Evolutionary conservation across 1,140 invertebrate species (phyloP), one percentile per base, ranked within the genome.

Genomic region (Anadara kagoshimensis): DNA sequence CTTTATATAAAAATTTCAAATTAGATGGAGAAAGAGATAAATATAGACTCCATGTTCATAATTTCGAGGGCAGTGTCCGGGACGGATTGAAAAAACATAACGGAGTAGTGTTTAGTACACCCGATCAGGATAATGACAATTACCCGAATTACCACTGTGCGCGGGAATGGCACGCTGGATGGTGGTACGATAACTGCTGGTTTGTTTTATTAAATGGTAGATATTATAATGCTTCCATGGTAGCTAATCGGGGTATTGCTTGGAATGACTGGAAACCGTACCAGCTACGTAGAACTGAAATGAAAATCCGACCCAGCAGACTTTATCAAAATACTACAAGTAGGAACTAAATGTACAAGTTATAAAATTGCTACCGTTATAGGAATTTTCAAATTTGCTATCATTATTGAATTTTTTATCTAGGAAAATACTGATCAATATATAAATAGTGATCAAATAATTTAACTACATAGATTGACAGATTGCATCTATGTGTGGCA

Each of bases 181-280:
- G 90, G 90, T 88, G 85, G 91, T 91, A 88, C 70, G 90, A 87
- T 68, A 94, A 96, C n/a, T 98, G 96, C 89, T 96, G 97, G 87
- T 95, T 96, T 86, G 95, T 94, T 5, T 97, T 97, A 90, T 92
- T 97, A 43, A 98, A 97, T 87, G 96, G 95, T 4, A 93, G 94
- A 72, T 97, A 97, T 86, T 94, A 93, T 69, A 91, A 96, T 29
- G 95, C 94, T 12, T 82, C 85, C 11, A 14, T 11, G 14, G 90
- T 97, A 29, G 94, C 94, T 11, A 97, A 95, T 94, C 95, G 95
- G 84, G 94, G 96, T 80, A 93, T 93, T 5, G 91, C 92, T 12
- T 92, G 91, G 78, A 96, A 96, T 83, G 94, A 96, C 83, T 97
- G 96, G 95, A 89, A 89, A 59, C 76, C 81, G n/a, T 95, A 97